Evolutionary conservation across 2,797 vertebrate genomes (phyloP).

Genomic region (Lepus townsendii): DNA sequence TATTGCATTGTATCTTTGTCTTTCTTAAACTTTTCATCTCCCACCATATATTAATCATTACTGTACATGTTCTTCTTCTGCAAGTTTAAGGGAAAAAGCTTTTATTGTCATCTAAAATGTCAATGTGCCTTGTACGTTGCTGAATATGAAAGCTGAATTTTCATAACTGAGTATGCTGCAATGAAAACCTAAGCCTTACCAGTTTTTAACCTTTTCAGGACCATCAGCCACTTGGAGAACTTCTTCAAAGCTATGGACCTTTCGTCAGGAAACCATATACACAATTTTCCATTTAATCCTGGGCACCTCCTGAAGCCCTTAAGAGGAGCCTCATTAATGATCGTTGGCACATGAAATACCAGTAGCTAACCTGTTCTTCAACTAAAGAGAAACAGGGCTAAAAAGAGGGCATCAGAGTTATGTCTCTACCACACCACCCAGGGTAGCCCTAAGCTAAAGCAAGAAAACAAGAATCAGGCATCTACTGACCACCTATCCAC

Average conservation of each 20-base stretch:
- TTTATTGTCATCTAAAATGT: conserved; percentile 22
- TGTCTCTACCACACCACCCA: background rate
- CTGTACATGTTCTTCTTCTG: background rate
- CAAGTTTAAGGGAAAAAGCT: conserved; percentile 22
- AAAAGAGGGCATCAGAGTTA: background rate
- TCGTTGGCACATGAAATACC: background rate
- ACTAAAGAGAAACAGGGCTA: background rate
- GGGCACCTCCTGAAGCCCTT: background rate
- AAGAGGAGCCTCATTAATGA: background rate
- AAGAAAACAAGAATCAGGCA: conserved; percentile 8
- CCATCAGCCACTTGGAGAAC: background rate
- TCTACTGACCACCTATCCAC: background rate
- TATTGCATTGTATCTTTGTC: background rate
- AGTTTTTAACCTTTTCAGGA: background rate
- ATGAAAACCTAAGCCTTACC: background rate
- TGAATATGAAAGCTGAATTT: background rate
- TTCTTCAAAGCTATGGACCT: background rate
- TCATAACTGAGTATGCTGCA: background rate
- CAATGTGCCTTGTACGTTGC: background rate
- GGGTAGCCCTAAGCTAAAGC: background rate
- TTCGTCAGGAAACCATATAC: background rate
- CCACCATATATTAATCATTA: background rate
- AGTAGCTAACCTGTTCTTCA: background rate
- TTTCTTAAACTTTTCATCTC: background rate
- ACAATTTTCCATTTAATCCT: conserved; percentile 38